Percentiles rank a stretch among this genome's conserved stretches.
phyloP scores from a whole-genome alignment of 2,113 vertebrate genomes.

The Pan troglodytes region NHGRI_mPanTro3-v2.1_pri NC_072398.2:211578001-211578500 shows the following conservation, averaged over 20 bases:
- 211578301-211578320: background rate
- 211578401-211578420: background rate
- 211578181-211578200: background rate
- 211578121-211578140: background rate
- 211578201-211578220: background rate
- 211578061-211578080: conserved; percentile 54
- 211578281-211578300: conserved; percentile 8
- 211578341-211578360: background rate
- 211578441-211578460: background rate
- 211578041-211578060: conserved; percentile 3
- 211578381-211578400: background rate
- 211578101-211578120: conserved; percentile 11
- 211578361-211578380: background rate
- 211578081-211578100: conserved; percentile 59
- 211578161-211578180: background rate
- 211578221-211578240: background rate
- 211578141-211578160: fast-evolving
- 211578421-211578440: background rate
- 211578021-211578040: conserved; percentile 42
- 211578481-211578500: background rate
- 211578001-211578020: background rate
- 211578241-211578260: background rate
- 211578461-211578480: background rate
- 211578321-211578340: background rate
- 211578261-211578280: background rate